Evolutionary conservation across 2,888 invertebrate species (phyloP), one percentile per base, ranked within the genome.

Genomic region (Drosophila dives): DNA sequence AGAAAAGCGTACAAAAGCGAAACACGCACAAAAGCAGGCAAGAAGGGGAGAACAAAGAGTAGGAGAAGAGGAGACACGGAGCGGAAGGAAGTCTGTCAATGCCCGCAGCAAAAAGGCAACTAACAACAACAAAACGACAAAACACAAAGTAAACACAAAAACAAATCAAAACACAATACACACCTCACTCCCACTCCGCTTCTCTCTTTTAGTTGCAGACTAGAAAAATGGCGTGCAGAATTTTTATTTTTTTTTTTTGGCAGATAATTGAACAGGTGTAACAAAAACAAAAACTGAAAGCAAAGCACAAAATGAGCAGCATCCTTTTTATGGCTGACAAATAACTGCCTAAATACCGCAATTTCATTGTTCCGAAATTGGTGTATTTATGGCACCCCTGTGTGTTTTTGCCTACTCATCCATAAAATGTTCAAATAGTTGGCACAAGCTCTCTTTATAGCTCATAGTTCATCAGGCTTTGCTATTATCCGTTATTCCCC

Each of bases 71-170:
- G 72, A 72, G 72, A 63, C 60, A 65, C 60, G 54, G 72, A 71
- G 69, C 81, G 81, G 81, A 83, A 81, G 85, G 86, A 85, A 88
- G 86, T 85, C 90, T 82, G 90, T 85, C 88, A 88, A 90, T 90
- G 90, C 90, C 85, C 90, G 85, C 86, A 90, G 88, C 88, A 68
- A 80, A 75, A 88, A 75, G 80, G 79, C 80, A 64, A 77, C 60
- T 78, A 75, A 85, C 64, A 75, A 74, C 81, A 77, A 84, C 66
- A 72, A 73, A 83, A 86, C 81, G 78, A 34, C 20, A 23, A 36
- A 54, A 23, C 34, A 89, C 84, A 84, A 84, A 89, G 89, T 89
- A 86, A 81, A 86, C 80, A 85, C 70, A 76, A 74, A 84, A 85
- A 83, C 83, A 76, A 72, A 80, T 77, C 80, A 83, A 84, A 72